phyloP scores from a whole-genome alignment of 2,113 vertebrate species.

The Leptobrachium leishanense region DNA sequence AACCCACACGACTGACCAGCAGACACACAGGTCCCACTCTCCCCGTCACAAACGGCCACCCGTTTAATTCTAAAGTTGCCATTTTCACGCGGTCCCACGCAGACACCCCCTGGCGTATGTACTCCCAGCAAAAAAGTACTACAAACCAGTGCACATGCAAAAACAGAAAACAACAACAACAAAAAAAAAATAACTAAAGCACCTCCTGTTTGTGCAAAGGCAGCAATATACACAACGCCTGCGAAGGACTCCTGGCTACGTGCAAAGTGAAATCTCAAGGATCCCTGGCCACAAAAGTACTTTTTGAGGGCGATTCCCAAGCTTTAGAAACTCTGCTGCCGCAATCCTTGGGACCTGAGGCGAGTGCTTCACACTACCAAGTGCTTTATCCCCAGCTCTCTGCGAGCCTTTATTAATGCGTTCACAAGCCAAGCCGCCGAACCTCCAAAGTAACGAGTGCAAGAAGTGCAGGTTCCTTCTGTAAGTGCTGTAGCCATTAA shows the following conservation, averaged over 20 bases:
- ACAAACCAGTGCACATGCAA: neutral
- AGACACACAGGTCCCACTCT: neutral
- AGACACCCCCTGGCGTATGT: neutral
- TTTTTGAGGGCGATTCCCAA: no score
- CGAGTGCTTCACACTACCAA: neutral
- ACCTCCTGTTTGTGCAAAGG: constrained; percentile 2
- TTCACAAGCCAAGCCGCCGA: neutral
- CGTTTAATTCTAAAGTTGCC: no score
- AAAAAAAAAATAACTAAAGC: no score
- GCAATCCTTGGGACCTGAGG: no score
- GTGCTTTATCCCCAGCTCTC: neutral
- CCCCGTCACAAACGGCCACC: neutral
- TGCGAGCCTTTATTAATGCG: neutral
- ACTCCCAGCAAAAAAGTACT: neutral
- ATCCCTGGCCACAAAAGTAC: neutral
- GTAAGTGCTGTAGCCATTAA: neutral
- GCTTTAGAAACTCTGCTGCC: no score
- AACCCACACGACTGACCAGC: neutral
- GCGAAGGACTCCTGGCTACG: neutral
- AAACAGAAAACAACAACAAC: no score
- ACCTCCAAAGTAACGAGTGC: neutral
- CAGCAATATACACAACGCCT: neutral
- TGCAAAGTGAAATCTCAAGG: neutral
- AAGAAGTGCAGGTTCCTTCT: neutral
- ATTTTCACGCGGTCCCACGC: neutral